phyloP scores from a whole-genome alignment of 2,888 invertebrate genomes.

The Drosophila hawaiiensis region DNA sequence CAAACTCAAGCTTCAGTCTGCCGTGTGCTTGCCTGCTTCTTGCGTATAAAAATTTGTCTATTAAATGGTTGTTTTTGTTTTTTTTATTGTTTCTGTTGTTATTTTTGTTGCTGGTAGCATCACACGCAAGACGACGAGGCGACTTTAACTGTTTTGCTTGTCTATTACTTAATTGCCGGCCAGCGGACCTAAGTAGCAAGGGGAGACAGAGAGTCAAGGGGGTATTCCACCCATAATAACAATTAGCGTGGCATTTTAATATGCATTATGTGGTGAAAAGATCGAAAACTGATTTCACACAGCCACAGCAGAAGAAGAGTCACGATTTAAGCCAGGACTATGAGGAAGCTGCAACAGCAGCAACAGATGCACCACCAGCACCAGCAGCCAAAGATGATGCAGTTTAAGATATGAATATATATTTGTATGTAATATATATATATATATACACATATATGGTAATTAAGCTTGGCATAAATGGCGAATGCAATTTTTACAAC shows the following conservation, averaged over 20 bases:
- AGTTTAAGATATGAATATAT: neutral
- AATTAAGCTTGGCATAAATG: conserved; percentile 5
- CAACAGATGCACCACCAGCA: conserved; percentile 15
- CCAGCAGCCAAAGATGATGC: neutral
- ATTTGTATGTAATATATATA: neutral
- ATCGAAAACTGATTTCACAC: conserved; percentile 74
- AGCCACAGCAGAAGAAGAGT: conserved; percentile 44
- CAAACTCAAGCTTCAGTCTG: conserved; percentile 11
- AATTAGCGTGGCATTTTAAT: conserved; percentile 82
- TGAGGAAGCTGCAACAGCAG: conserved; percentile 32
- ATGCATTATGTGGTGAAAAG: conserved; percentile 78
- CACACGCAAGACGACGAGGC: conserved; percentile 56
- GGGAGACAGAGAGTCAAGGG: conserved; percentile 25
- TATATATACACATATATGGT: neutral
- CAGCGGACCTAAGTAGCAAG: conserved; percentile 20
- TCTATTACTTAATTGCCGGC: conserved; percentile 78
- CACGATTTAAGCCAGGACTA: conserved; percentile 64
- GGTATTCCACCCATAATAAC: conserved; percentile 63
- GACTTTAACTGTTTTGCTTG: conserved; percentile 49
- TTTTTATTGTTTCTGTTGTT: conserved; percentile 20
- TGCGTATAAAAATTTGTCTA: conserved; percentile 74
- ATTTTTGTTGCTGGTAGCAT: conserved; percentile 24
- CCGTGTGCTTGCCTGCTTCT: conserved; percentile 30
- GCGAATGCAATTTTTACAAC: neutral
- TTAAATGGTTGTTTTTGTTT: conserved; percentile 37